Percentiles rank a stretch among this genome's conserved stretches.
These are phyloP conservation scores for Hyles euphorbiae DNA, from an alignment of 1,140 invertebrate genomes.

Conservation along the genomic window DNA sequence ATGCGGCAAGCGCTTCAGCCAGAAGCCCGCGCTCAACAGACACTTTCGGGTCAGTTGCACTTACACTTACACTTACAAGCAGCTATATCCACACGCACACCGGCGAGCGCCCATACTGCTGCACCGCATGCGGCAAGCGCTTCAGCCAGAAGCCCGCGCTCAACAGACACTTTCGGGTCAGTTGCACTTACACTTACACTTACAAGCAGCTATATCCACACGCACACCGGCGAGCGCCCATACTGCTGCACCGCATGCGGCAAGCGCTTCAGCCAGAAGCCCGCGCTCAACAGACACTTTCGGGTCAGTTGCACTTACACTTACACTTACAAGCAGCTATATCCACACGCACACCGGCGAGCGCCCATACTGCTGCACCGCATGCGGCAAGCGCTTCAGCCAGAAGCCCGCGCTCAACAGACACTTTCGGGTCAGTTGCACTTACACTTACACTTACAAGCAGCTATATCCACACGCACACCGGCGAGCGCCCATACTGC, in stretches of 20 bases:
- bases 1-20: conserved; percentile 41
- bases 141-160: conserved; percentile 51
- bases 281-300: conserved; percentile 33
- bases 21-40: conserved; percentile 45
- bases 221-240: conserved; percentile 18
- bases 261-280: conserved; percentile 44
- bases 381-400: conserved; percentile 38
- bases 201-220: neutral
- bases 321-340: too few relatives aligned
- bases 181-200: too few relatives aligned
- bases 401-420: conserved; percentile 48
- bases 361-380: conserved; percentile 19
- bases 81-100: conserved; percentile 11
- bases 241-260: conserved; percentile 29
- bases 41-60: too few relatives aligned
- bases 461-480: conserved; percentile 9
- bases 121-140: conserved; percentile 29
- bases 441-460: too few relatives aligned
- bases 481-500: conserved; percentile 15
- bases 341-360: conserved; percentile 17
- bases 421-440: too few relatives aligned
- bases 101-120: conserved; percentile 19
- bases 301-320: too few relatives aligned
- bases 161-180: conserved; percentile 15
- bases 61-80: too few relatives aligned